Percentiles rank a stretch among this genome's conserved stretches.
Evolutionary conservation across 2,113 vertebrate species (phyloP).

Genomic region (Phylloscopus whistleri): DNA sequence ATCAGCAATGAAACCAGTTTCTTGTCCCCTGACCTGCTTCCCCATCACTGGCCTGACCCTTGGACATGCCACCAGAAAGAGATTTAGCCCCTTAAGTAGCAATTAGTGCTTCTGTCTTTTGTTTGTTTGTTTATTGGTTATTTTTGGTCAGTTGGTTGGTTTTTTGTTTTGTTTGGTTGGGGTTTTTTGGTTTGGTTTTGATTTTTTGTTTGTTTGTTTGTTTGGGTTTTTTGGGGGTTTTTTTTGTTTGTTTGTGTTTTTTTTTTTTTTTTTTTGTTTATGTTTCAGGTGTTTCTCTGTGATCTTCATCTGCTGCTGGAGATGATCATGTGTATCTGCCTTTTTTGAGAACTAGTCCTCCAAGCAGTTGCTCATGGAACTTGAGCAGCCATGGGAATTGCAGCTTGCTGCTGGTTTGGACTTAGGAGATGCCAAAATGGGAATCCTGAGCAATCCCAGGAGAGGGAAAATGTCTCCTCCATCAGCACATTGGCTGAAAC

Average conservation of each 20-base stretch:
- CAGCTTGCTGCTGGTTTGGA: background rate
- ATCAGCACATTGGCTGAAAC: background rate
- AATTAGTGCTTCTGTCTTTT: background rate
- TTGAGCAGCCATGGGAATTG: background rate
- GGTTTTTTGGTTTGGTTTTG: background rate
- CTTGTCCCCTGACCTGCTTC: background rate
- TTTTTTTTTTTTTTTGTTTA: background rate
- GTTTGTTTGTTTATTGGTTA: background rate
- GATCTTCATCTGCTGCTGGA: background rate
- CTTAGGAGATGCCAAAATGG: background rate
- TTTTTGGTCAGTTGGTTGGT: background rate
- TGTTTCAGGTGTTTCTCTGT: background rate
- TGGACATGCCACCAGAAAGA: background rate
- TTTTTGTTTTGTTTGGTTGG: background rate
- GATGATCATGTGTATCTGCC: background rate
- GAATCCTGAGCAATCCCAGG: background rate
- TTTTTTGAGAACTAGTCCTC: background rate
- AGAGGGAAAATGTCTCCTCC: background rate
- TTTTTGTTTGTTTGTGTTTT: no score
- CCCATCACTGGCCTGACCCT: background rate
- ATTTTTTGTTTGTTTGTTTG: background rate
- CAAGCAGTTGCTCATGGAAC: background rate
- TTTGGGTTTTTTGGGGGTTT: no score
- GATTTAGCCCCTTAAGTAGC: background rate
- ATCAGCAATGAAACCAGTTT: background rate